Evolutionary conservation across 2,113 vertebrate species (phyloP).

Genomic region (Macaca mulatta): DNA sequence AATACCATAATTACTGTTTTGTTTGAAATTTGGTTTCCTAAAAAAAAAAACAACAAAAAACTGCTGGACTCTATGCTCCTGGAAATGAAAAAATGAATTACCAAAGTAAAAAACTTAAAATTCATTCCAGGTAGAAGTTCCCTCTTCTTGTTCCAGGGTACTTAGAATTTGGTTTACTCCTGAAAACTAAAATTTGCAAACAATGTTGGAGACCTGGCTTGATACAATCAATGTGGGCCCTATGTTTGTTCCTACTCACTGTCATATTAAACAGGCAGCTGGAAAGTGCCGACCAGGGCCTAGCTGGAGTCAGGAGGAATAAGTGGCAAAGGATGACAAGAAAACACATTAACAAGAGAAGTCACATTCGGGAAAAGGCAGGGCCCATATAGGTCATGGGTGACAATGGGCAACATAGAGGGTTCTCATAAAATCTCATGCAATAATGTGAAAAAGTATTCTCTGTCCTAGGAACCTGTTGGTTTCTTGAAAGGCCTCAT

Average conservation of each 20-base stretch:
- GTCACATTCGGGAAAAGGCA: neutral
- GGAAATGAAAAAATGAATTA: neutral
- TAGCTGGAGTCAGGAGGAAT: neutral
- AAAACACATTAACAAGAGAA: neutral
- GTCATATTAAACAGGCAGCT: neutral
- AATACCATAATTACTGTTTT: neutral
- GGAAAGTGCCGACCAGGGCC: neutral
- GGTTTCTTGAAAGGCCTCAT: conserved; percentile 75
- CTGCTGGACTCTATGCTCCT: neutral
- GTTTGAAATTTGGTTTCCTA: neutral
- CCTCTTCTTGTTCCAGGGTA: neutral
- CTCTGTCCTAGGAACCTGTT: neutral
- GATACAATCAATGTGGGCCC: neutral
- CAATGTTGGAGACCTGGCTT: neutral
- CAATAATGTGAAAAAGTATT: neutral
- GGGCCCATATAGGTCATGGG: neutral
- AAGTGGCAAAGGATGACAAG: neutral
- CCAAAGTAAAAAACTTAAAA: neutral
- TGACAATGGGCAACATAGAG: neutral
- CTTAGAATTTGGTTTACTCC: neutral
- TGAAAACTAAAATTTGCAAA: neutral
- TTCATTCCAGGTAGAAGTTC: neutral
- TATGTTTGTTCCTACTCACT: neutral
- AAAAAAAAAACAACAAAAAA: neutral
- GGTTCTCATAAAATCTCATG: neutral